phyloP scores from a whole-genome alignment of 2,113 vertebrate species.

The Trematocara marginatum region DNA sequence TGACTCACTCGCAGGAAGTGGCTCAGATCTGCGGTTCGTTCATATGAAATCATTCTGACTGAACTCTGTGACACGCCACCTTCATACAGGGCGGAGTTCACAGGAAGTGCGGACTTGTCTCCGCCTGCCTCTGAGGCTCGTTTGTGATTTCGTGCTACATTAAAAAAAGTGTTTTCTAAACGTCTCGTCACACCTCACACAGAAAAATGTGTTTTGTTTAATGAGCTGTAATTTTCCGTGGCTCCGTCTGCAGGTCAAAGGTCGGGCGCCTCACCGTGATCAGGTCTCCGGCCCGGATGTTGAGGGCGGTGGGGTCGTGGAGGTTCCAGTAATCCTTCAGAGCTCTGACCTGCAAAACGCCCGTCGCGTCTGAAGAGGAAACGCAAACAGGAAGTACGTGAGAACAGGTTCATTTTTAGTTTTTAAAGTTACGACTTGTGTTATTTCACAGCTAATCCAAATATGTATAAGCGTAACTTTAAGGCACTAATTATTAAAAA shows the following conservation, averaged over 20 bases:
- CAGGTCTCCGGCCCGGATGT: constrained; percentile 87
- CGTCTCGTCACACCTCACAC: background rate
- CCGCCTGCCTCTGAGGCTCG: background rate
- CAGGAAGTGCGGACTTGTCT: background rate
- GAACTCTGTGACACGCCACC: background rate
- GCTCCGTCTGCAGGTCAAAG: background rate
- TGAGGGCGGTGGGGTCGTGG: constrained; percentile 93
- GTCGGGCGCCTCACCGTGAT: constrained; percentile 80
- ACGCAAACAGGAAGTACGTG: background rate
- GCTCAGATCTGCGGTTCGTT: background rate
- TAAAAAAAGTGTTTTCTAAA: background rate
- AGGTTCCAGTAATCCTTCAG: constrained; percentile 97
- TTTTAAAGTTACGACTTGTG: background rate
- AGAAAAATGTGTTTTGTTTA: background rate
- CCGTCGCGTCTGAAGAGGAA: constrained; percentile 82
- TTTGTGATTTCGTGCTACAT: background rate
- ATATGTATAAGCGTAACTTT: background rate
- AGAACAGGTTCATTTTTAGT: background rate
- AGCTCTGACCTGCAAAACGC: constrained; percentile 90
- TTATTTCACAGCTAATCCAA: background rate
- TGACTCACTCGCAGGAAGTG: background rate
- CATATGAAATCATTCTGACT: background rate
- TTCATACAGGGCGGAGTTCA: background rate
- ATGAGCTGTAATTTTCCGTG: background rate
- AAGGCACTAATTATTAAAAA: background rate